These are phyloP conservation scores for Eulithis prunata DNA, from an alignment of 2,888 invertebrate species.

Conservation along the genomic window DNA sequence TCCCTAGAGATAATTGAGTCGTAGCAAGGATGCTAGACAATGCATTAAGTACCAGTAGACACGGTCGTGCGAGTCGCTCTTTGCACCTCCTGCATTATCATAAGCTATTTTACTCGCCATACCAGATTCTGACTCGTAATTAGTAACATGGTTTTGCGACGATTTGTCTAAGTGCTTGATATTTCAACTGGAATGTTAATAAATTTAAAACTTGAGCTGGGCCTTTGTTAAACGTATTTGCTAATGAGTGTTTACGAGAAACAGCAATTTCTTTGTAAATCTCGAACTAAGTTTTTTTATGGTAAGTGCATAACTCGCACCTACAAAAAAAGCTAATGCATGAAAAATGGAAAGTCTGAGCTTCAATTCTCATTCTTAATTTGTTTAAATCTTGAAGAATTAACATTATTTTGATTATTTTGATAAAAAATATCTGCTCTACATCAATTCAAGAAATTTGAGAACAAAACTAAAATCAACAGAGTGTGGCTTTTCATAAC, in stretches of 20 bases:
- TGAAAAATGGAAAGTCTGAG: too few relatives aligned
- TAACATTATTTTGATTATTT: too few relatives aligned
- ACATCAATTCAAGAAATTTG: too few relatives aligned
- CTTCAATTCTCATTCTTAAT: too few relatives aligned
- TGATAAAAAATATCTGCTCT: too few relatives aligned
- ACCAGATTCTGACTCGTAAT: constrained; percentile 31
- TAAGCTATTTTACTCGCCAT: constrained; percentile 27
- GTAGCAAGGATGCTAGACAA: constrained; percentile 69
- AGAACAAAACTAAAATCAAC: not conserved
- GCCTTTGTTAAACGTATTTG: constrained; percentile 4
- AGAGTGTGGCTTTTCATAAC: constrained; percentile 1
- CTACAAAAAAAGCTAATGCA: too few relatives aligned
- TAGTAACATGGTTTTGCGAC: constrained; percentile 32
- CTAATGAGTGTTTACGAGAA: not conserved
- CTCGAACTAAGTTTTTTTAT: too few relatives aligned
- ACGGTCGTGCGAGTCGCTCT: constrained; percentile 13
- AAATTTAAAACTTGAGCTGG: constrained; percentile 7
- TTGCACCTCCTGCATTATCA: constrained; percentile 32
- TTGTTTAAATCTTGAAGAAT: too few relatives aligned
- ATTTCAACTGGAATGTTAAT: constrained; percentile 35
- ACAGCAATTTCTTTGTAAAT: not conserved
- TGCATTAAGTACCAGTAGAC: constrained; percentile 64
- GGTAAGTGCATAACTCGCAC: too few relatives aligned
- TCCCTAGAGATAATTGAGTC: constrained; percentile 73
- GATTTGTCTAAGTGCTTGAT: constrained; percentile 36